Evolutionary conservation across 2,113 vertebrate genomes (phyloP), one percentile per base, ranked within the genome.

Genomic region (Strigops habroptila): DNA sequence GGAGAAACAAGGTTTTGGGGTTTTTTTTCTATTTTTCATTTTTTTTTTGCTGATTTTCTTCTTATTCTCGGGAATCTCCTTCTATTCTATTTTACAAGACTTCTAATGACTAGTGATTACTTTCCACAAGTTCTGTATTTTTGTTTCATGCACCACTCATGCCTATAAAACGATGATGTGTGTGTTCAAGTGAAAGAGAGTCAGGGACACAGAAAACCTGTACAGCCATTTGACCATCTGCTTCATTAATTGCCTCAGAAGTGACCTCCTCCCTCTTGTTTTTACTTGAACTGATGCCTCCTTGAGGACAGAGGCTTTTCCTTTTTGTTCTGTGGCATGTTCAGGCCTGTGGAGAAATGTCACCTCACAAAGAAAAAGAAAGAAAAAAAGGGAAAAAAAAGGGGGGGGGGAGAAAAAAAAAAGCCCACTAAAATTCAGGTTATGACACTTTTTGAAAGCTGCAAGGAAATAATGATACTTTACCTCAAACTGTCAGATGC

Each of bases 401-500:
- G 43, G 31, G 83, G n/a, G 39, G 11, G 39, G n/a, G 17, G 18
- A 19, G 19, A 17, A 19, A 14, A 44, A 48, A 41, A 70, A 17
- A 83, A 84, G 14, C 39, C 39, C 17, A 11, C 18, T 35, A 69
- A 92, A 88, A 73, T 82, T 68, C 78, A 53, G 23, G 92, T 89
- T 68, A 84, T 68, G 93, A 73, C 59, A 89, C 74, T 87, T 89
- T 51, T 25, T 76, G 77, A 86, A 82, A 89, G 89, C 89, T 92
- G 81, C 77, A 73, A 92, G 81, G 81, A 95, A 95, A 93, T 52
- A 60, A 86, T 90, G 94, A 86, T 92, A 60, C 95, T 95, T 92
- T 93, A 81, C 95, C 93, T 95, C 93, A 91, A 82, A 91, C 81
- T 93, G 92, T 96, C 94, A 96, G 94, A 51, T 68, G 84, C 95